Evolutionary conservation across 2,888 invertebrate species (phyloP), one percentile per base, ranked within the genome.

Genomic region (Aphelenchoides bicaudatus): DNA sequence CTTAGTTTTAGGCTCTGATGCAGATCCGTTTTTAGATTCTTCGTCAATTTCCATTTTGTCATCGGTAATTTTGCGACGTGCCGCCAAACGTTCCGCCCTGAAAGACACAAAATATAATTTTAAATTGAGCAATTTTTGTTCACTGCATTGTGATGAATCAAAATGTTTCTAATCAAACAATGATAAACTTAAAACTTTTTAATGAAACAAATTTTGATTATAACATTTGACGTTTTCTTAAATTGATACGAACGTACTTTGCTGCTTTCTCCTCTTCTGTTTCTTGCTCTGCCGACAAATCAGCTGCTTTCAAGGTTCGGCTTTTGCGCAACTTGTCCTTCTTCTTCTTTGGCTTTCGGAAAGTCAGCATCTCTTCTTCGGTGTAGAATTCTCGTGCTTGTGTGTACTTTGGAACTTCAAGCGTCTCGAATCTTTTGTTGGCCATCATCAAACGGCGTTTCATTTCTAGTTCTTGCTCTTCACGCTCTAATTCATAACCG

Each of bases 381-480:
- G 88, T 88, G 78, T 87, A 87, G 81, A 91, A 96, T 81, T 98
- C 94, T 8, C 87, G 86, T 1, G 92, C 93, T 19, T 90, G 85
- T 30, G 86, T 62, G 63, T 65, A 72, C 61, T 72, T 74, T 19
- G 67, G 46, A 13, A 64, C 62, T 3, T 74, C 84, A 61, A 94
- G 83, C 2, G 87, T 85, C 82, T 91, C 91, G 72, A 80, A 61
- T n/a, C 68, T 70, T 52, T 71, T 73, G 37, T 67, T 69, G 5
- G 70, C 70, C 73, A 73, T 73, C 51, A 65, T 37, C 2, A 67
- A 54, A 1, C 47, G 39, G 19, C 65, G 54, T 39, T 61, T 60
- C 28, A 63, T 56, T 23, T 64, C 64, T 27, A 39, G 25, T 29
- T 64, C 67, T 13, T 61, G 56, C 21, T 59, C 65, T 56, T 76